Percentiles rank a stretch among this genome's conserved stretches.
These are phyloP conservation scores for Synanthedon andrenaeformis DNA, from an alignment of 2,888 invertebrate species.

Conservation along the genomic window DNA sequence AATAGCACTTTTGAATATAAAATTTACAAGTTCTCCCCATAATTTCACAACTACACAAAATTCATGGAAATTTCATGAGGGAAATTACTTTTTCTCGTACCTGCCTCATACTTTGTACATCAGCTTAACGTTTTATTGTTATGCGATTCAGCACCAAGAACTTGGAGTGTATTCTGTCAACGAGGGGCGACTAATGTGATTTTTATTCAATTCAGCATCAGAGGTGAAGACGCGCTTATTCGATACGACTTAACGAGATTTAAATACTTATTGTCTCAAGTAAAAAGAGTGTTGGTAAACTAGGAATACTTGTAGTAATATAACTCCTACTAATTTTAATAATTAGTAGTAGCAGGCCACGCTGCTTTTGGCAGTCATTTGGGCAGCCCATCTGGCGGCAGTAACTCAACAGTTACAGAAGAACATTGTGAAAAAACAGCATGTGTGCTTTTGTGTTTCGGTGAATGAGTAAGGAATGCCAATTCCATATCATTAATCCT, in stretches of 20 bases:
- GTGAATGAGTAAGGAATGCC: no score
- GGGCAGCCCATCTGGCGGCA: no score
- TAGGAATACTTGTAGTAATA: no score
- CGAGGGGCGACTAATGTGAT: background rate
- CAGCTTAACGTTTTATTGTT: background rate
- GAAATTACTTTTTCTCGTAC: background rate
- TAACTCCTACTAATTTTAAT: no score
- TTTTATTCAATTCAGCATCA: background rate
- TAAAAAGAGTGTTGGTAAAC: background rate
- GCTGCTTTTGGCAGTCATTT: no score
- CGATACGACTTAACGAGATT: constrained; percentile 20
- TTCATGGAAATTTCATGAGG: background rate
- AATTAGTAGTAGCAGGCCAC: no score
- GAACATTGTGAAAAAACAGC: no score
- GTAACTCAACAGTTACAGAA: no score
- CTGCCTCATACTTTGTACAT: background rate
- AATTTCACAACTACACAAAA: background rate
- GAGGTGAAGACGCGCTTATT: constrained; percentile 23
- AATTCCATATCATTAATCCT: no score
- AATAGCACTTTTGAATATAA: constrained; percentile 24
- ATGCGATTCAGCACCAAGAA: constrained; percentile 12
- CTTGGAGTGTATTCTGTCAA: constrained; percentile 21
- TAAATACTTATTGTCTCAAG: background rate
- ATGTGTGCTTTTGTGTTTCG: no score
- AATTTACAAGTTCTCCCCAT: constrained; percentile 43